These are phyloP conservation scores for Aselliscus stoliczkanus DNA, from an alignment of 2,797 vertebrate genomes.

Conservation along the genomic window DNA sequence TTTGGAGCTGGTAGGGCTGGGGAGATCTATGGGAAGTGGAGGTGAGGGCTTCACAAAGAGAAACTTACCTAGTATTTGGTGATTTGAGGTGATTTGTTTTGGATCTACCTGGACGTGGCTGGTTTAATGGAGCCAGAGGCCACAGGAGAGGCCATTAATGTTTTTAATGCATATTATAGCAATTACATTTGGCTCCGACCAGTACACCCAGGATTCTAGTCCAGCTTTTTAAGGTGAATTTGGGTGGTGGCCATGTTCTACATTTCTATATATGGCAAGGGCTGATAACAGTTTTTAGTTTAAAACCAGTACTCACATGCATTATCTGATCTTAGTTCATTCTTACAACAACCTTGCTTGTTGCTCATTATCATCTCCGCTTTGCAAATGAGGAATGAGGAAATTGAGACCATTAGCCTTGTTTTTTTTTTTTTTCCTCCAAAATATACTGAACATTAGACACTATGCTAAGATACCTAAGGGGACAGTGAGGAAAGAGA, in stretches of 20 bases:
- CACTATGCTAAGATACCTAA: not conserved
- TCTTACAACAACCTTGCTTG: not conserved
- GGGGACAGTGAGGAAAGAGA: not conserved
- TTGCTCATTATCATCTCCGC: not conserved
- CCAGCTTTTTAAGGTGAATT: not conserved
- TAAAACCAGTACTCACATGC: not conserved
- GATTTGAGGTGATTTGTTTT: not conserved
- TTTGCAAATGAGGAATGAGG: not conserved
- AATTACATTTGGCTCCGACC: not conserved
- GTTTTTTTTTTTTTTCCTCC: not conserved
- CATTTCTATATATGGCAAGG: not conserved
- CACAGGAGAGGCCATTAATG: not conserved
- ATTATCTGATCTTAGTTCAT: not conserved
- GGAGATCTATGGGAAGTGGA: not conserved
- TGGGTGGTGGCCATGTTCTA: not conserved
- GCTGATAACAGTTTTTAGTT: not conserved
- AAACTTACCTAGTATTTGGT: not conserved
- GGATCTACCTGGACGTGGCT: not conserved
- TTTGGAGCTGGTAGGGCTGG: not conserved
- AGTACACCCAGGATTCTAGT: not conserved
- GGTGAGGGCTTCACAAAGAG: not conserved
- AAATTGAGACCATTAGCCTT: not conserved
- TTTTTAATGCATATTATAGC: conserved; percentile 12
- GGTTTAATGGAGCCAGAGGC: not conserved
- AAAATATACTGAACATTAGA: not conserved